Evolutionary conservation across 2,888 invertebrate genomes (phyloP).

Genomic region (Diarsia rubi): DNA sequence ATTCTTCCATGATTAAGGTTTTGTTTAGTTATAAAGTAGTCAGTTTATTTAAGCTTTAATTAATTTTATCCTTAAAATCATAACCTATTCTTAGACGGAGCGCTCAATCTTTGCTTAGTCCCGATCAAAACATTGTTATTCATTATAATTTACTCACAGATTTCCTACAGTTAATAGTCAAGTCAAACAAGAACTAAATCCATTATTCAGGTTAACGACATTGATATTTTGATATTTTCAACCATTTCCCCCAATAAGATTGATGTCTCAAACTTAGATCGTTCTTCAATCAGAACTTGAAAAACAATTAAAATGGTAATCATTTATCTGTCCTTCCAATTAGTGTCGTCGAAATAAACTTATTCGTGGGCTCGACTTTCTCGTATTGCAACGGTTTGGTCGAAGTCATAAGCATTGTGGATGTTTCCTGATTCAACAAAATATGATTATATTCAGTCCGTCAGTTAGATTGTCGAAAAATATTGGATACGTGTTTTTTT

Average conservation of each 20-base stretch:
- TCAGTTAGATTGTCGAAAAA: too few relatives aligned
- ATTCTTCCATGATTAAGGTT: background rate
- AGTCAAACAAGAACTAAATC: constrained; percentile 34
- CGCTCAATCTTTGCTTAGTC: background rate
- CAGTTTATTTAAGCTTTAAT: background rate
- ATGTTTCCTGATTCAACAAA: too few relatives aligned
- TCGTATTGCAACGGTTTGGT: constrained; percentile 63
- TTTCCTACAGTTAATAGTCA: constrained; percentile 9
- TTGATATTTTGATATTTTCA: constrained; percentile 48
- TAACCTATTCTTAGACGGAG: background rate
- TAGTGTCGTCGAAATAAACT: constrained; percentile 77
- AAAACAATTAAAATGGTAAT: constrained; percentile 82
- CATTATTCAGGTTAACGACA: constrained; percentile 44
- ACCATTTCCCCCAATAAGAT: constrained; percentile 48
- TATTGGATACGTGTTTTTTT: too few relatives aligned
- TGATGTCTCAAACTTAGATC: constrained; percentile 60
- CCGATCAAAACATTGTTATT: constrained; percentile 6
- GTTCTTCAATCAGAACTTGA: constrained; percentile 74
- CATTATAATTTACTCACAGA: background rate
- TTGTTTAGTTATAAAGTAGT: background rate
- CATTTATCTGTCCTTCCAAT: constrained; percentile 81
- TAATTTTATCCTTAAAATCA: background rate
- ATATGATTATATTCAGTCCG: too few relatives aligned
- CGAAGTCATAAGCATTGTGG: constrained; percentile 31
- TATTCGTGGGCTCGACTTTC: constrained; percentile 70